Conservation (phyloP, 2,888 invertebrate species). For the Parnassius orleans region DNA sequence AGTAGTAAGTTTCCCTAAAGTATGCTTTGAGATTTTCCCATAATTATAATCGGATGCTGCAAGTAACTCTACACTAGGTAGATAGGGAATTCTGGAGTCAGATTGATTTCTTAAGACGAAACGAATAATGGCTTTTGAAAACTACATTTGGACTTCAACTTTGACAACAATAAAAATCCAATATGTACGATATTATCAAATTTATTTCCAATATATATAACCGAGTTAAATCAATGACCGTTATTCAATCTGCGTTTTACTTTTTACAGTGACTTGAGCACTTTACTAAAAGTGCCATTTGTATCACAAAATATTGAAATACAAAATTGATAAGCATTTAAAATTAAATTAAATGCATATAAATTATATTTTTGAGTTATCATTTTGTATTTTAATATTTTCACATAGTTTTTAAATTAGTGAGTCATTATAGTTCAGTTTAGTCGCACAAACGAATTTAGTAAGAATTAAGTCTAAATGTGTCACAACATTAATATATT, state of each 20-base stretch:
- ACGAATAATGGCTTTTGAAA: too few relatives aligned
- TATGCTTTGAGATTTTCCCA: too few relatives aligned
- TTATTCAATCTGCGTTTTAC: background rate
- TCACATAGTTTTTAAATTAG: conserved; percentile 51
- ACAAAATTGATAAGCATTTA: conserved; percentile 4
- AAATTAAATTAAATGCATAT: conserved; percentile 8
- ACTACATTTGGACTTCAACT: too few relatives aligned
- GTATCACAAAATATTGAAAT: conserved; percentile 14
- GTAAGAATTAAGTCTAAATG: conserved; percentile 27
- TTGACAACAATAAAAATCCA: too few relatives aligned
- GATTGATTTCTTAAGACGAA: too few relatives aligned
- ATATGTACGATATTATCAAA: too few relatives aligned
- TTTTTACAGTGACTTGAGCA: conserved; percentile 21
- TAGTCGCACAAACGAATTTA: conserved; percentile 39
- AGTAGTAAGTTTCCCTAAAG: too few relatives aligned
- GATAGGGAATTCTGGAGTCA: too few relatives aligned
- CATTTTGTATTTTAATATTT: conserved; percentile 15
- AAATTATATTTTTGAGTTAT: background rate
- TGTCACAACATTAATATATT: conserved; percentile 12
- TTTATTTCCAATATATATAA: too few relatives aligned
- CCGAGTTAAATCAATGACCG: conserved; percentile 10
- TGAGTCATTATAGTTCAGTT: conserved; percentile 42
- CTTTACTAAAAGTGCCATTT: conserved; percentile 10
- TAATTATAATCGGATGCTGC: too few relatives aligned
- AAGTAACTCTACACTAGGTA: too few relatives aligned